Percentiles rank a stretch among this genome's conserved stretches.
phyloP scores from a whole-genome alignment of 2,888 invertebrate species.

The Odontocolon sp. region DNA sequence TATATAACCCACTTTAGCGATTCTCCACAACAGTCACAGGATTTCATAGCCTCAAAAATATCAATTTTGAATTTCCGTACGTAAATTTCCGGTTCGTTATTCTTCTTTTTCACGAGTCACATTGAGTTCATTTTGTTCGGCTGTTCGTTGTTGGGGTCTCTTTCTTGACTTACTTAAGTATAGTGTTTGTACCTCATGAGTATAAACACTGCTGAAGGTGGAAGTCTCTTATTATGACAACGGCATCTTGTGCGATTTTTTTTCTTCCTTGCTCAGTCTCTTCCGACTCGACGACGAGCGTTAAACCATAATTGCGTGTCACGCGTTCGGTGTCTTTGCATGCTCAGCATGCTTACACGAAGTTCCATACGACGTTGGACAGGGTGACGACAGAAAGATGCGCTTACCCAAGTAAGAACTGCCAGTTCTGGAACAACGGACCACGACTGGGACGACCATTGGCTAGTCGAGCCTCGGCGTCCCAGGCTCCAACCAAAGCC shows the following conservation, averaged over 20 bases:
- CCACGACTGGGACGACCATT: too few species aligned
- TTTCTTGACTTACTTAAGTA: conserved; percentile 5
- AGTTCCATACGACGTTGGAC: background rate
- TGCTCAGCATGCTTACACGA: background rate
- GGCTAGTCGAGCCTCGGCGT: too few species aligned
- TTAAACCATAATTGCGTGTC: conserved; percentile 37
- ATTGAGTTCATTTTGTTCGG: conserved; percentile 27
- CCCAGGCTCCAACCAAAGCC: too few species aligned
- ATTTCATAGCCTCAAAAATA: too few species aligned
- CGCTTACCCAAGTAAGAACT: too few species aligned
- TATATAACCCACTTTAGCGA: too few species aligned
- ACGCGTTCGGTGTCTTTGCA: conserved; percentile 37
- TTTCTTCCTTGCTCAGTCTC: background rate
- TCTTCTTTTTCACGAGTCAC: background rate
- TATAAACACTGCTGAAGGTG: conserved; percentile 27
- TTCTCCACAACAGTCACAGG: too few species aligned
- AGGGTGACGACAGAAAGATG: background rate
- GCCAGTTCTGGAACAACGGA: too few species aligned
- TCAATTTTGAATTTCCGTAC: too few species aligned
- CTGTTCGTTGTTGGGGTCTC: conserved; percentile 4
- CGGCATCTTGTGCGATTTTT: conserved; percentile 51
- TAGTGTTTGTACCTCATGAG: conserved; percentile 28
- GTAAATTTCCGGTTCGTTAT: too few species aligned
- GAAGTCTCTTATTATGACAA: conserved; percentile 66
- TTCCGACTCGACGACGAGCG: too few species aligned